Evolutionary conservation across 37 sponge, comb jelly and placozoan genomes (phyloP).

Genomic region (Diacarnus erythraeanus): DNA sequence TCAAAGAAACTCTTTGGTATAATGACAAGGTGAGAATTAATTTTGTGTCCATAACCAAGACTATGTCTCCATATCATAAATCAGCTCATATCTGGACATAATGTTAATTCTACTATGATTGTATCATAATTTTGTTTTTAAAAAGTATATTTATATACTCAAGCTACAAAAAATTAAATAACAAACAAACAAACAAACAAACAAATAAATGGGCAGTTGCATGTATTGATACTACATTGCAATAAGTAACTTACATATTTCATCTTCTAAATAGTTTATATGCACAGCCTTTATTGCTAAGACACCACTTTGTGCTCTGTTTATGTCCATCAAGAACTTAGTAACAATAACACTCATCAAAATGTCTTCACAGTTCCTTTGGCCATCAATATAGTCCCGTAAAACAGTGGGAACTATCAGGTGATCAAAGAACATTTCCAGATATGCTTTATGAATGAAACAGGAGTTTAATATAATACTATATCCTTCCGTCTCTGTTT

Average conservation of each 20-base stretch:
- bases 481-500: background rate
- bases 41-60: too few species aligned
- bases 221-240: background rate
- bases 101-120: too few species aligned
- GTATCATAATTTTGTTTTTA: too few species aligned
- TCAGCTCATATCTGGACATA: too few species aligned
- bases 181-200: background rate
- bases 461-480: background rate
- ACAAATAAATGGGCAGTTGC: background rate
- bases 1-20: too few species aligned
- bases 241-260: conserved; percentile 1
- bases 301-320: conserved; percentile 5
- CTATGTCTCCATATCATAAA: too few species aligned
- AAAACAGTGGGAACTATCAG: background rate
- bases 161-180: too few species aligned
- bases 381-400: conserved; percentile 15
- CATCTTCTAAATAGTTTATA: background rate
- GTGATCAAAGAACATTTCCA: conserved; percentile 33
- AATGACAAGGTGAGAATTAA: too few species aligned
- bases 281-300: background rate
- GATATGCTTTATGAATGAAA: conserved; percentile 31
- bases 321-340: conserved; percentile 28
- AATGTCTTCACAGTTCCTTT: conserved; percentile 49
- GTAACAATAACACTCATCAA: conserved; percentile 18
- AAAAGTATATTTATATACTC: too few species aligned